Evolutionary conservation across 1,140 invertebrate species (phyloP), one percentile per base, ranked within the genome.

Genomic region (Leptoteleia sp.): DNA sequence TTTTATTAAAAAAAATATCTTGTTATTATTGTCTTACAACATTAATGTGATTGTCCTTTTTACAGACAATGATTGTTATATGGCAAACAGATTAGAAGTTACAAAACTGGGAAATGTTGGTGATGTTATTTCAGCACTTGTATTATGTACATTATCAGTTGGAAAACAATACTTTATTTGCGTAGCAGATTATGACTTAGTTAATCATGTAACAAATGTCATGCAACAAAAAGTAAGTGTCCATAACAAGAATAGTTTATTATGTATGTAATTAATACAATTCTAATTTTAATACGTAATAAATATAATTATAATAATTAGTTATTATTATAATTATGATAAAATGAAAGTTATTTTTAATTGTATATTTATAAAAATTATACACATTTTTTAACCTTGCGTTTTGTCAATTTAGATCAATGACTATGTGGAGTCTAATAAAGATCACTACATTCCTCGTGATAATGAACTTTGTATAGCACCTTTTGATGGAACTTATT

Each of bases 381-480:
- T 7, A 16, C 12, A 22, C 31, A 17, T 35, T 35, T n/a, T 37
- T 22, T 19, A 35, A 15, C 25, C 2, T 6, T 12, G 6, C 13
- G n/a, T 43, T 29, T 33, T 8, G 25, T 37, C 13, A 16, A 25
- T 45, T 37, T 25, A 88, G 88, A 81, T 88, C 2, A 3, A 65
- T 4, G 17, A 84, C 8, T 88, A 88, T 35, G 67, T 79, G 54
- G 57, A 5, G 7, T 75, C 31, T 9, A 65, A 31, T 11, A 71
- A 33, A 1, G 40, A 78, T 0, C 57, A 84, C 42, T 90, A 89
- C 17, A 88, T 90, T 54, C 89, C 89, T 4, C 73, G 86, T 11
- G 16, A 57, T 0, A 13, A 73, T 0, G 89, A 90, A 48, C 76
- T 90, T 1, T 90, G 89, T 42, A 33, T 90, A 0, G 87, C 85